phyloP scores from a whole-genome alignment of 1,140 invertebrate genomes.

The Rhopalosiphum maidis region DNA sequence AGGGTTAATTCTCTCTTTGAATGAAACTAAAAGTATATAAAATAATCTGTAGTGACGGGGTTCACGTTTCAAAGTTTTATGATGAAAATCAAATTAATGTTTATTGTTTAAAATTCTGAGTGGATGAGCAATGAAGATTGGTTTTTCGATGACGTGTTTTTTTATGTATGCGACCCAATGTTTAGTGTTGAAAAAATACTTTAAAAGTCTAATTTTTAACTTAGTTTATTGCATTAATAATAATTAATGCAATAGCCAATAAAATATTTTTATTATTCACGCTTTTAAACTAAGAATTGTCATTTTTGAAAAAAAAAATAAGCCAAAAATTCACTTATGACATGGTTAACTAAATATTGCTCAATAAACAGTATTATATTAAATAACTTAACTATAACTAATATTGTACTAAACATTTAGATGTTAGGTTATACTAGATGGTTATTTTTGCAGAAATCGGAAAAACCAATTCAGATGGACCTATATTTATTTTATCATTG shows the following conservation, averaged over 20 bases:
- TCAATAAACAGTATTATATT: not conserved
- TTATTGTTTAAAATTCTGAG: not conserved
- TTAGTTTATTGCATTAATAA: not conserved
- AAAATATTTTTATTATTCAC: not conserved
- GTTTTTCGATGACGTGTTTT: not conserved
- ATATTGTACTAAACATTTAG: not conserved
- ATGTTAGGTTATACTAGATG: not conserved
- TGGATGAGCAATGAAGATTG: not conserved
- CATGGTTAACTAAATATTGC: not conserved
- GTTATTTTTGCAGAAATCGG: not conserved
- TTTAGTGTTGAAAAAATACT: not conserved
- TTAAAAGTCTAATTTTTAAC: conserved; percentile 9
- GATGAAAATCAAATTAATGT: not conserved
- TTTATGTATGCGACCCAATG: not conserved
- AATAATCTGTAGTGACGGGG: not conserved
- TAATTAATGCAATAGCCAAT: too few species aligned
- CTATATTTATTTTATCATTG: not conserved
- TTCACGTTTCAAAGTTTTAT: not conserved
- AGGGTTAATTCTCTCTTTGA: not conserved
- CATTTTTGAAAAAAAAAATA: not conserved
- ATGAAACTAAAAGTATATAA: conserved; percentile 22
- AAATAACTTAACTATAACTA: not conserved
- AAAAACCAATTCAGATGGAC: not conserved
- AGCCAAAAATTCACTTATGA: not conserved
- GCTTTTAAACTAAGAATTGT: not conserved